Evolutionary conservation across 2,888 invertebrate genomes (phyloP).

Genomic region (Oithona nana): DNA sequence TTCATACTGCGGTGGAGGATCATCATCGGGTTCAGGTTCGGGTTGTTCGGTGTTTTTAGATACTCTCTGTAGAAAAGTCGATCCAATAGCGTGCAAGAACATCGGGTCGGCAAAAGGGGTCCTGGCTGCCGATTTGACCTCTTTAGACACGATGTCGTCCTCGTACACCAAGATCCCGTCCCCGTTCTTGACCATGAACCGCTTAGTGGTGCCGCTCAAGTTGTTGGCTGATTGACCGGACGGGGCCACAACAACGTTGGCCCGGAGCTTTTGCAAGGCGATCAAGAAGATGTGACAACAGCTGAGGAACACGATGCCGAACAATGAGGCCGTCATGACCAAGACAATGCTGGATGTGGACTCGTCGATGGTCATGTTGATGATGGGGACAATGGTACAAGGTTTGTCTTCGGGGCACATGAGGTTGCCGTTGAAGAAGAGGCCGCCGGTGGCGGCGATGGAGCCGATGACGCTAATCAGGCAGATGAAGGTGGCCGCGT

Average conservation of each 20-base stretch:
- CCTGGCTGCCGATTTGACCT: neutral
- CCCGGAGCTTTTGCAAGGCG: neutral
- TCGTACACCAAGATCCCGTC: neutral
- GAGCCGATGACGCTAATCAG: neutral
- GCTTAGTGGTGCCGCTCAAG: neutral
- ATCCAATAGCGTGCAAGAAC: neutral
- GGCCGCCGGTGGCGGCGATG: neutral
- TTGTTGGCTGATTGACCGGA: neutral
- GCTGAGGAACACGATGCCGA: neutral
- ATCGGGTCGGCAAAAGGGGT: neutral
- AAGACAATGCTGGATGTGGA: neutral
- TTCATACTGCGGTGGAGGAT: no score
- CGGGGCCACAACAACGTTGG: neutral
- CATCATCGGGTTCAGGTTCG: no score
- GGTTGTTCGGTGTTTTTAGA: neutral
- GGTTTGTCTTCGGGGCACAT: neutral
- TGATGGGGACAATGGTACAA: neutral
- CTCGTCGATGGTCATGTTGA: neutral
- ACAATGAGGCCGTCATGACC: neutral
- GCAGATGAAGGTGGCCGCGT: neutral
- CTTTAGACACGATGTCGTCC: neutral
- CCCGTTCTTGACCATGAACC: neutral
- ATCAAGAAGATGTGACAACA: neutral
- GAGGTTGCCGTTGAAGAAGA: neutral
- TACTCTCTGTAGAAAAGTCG: neutral